A percentile compares a stretch with the other conserved stretches of the same genome.
These are phyloP conservation scores for Cheilosia grossa DNA, from an alignment of 2,888 invertebrate species.

Conservation along the genomic window DNA sequence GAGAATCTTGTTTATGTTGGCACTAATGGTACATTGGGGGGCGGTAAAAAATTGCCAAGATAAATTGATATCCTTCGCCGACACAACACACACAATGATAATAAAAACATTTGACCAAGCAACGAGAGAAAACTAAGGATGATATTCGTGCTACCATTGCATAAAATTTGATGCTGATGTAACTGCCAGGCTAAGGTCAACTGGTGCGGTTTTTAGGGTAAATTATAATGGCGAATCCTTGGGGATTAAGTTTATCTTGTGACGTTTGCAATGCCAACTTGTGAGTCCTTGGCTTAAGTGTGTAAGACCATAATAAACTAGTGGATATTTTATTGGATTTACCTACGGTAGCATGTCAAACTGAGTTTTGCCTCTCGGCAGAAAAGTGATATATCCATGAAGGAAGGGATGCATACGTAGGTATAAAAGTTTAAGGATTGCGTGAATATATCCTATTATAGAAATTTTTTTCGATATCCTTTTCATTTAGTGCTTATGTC, in stretches of 20 bases:
- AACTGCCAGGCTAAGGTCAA: slow-evolving; percentile 67
- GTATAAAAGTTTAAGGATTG: slow-evolving; percentile 40
- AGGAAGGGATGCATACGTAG: slow-evolving; percentile 6
- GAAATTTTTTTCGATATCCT: slow-evolving; percentile 53
- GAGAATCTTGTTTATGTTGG: slow-evolving; percentile 74
- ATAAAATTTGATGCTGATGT: slow-evolving; percentile 75
- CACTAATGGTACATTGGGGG: slow-evolving; percentile 74
- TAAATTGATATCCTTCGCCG: slow-evolving; percentile 73
- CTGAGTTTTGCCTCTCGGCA: slow-evolving; percentile 36
- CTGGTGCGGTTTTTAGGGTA: slow-evolving; percentile 66
- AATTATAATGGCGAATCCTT: slow-evolving; percentile 71
- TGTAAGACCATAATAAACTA: slow-evolving; percentile 72
- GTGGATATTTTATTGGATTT: slow-evolving; percentile 69
- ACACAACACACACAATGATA: slow-evolving; percentile 63
- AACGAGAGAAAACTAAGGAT: slow-evolving; percentile 35
- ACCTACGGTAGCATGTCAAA: slow-evolving; percentile 55
- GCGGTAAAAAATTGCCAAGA: slow-evolving; percentile 73
- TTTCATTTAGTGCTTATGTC: slow-evolving; percentile 19
- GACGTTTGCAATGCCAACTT: slow-evolving; percentile 56
- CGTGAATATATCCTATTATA: slow-evolving; percentile 53
- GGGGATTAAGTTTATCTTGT: slow-evolving; percentile 70
- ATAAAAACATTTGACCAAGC: slow-evolving; percentile 72
- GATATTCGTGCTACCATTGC: slow-evolving; percentile 71
- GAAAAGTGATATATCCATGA: too few relatives aligned
- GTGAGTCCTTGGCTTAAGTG: slow-evolving; percentile 65